phyloP scores from a whole-genome alignment of 2,888 invertebrate species.

The Caenorhabditis auriculariae region DNA sequence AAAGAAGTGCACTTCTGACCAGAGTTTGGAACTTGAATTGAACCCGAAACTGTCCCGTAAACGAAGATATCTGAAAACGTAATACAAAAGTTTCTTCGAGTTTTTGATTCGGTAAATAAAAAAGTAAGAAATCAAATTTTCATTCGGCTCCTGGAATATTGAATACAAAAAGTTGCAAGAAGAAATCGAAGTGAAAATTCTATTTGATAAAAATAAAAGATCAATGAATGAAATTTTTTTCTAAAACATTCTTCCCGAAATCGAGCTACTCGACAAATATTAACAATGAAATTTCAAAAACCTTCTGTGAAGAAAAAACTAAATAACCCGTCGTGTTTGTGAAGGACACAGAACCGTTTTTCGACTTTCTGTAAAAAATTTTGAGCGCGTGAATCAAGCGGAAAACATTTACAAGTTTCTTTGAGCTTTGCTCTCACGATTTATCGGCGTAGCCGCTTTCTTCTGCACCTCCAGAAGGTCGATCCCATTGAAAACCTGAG shows the following conservation, averaged over 20 bases:
- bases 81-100: not conserved
- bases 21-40: slow-evolving; percentile 58
- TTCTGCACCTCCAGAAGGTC: slow-evolving; percentile 30
- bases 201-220: too few relatives aligned
- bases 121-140: not conserved
- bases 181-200: too few relatives aligned
- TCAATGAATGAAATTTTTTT: too few relatives aligned
- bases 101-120: not conserved
- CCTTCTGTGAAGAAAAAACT: slow-evolving; percentile 28
- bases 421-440: slow-evolving; percentile 36
- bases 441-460: slow-evolving; percentile 10
- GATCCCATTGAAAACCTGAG: slow-evolving; percentile 30
- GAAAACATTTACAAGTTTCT: slow-evolving; percentile 32
- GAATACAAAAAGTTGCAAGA: too few relatives aligned
- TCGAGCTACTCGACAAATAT: too few relatives aligned
- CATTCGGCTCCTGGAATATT: not conserved
- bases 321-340: slow-evolving; percentile 45
- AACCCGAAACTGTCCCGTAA: slow-evolving; percentile 46
- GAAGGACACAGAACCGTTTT: slow-evolving; percentile 38
- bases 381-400: not conserved
- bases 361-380: slow-evolving; percentile 33
- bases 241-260: too few relatives aligned
- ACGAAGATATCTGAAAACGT: slow-evolving; percentile 17
- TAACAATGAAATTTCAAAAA: too few relatives aligned
- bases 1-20: slow-evolving; percentile 37